Evolutionary conservation across 37 sponge, comb jelly and placozoan genomes (phyloP).

Genomic region (Hexactinellida sp.): DNA sequence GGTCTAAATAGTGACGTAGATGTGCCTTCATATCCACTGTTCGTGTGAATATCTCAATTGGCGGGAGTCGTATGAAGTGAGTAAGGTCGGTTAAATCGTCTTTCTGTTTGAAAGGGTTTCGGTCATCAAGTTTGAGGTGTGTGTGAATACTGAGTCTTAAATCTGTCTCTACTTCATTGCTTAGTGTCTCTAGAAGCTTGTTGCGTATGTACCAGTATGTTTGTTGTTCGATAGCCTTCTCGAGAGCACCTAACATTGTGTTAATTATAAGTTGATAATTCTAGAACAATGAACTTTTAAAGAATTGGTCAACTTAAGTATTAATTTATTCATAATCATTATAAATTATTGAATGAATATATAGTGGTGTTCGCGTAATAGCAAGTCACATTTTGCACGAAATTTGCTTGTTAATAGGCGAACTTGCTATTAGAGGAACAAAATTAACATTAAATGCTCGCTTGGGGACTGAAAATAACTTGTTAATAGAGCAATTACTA

Average conservation of each 20-base stretch:
- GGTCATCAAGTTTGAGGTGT: slow-evolving; percentile 78
- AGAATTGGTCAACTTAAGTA: too few species aligned
- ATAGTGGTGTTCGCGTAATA: too few species aligned
- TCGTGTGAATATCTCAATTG: slow-evolving; percentile 82
- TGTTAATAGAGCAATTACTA: too few species aligned
- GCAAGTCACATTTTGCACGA: too few species aligned
- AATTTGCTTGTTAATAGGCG: too few species aligned
- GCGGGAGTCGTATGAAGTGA: slow-evolving; percentile 58
- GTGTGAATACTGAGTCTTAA: slow-evolving; percentile 70
- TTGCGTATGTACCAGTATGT: slow-evolving; percentile 24
- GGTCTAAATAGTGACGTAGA: slow-evolving; percentile 84
- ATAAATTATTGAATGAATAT: too few species aligned
- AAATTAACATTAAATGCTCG: too few species aligned
- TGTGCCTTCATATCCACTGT: slow-evolving; percentile 62
- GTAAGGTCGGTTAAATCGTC: slow-evolving; percentile 58
- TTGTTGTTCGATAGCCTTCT: neutral
- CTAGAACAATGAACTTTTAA: too few species aligned
- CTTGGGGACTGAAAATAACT: too few species aligned
- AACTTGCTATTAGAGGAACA: too few species aligned
- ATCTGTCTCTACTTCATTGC: slow-evolving; percentile 70
- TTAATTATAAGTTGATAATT: too few species aligned
- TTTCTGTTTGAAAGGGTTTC: slow-evolving; percentile 87
- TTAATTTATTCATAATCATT: too few species aligned
- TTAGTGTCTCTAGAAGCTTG: slow-evolving; percentile 53
- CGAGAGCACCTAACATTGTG: neutral